Base-by-base conservation (phyloP, 2,113 vertebrate genomes). In the Polyodon spathula region DNA sequence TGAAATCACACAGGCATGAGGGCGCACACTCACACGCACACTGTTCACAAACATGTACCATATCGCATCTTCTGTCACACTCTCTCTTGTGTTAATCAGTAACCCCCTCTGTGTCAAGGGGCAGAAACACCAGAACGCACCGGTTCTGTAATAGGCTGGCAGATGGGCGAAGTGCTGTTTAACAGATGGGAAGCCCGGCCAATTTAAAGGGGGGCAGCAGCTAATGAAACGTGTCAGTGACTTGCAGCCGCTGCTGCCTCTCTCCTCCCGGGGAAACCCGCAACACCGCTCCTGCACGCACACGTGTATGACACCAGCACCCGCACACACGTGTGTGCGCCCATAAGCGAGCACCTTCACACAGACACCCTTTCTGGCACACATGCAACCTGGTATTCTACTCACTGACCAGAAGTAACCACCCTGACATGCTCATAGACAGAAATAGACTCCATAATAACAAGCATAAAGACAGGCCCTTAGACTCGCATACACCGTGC, bases 1-100 rank as follows among this genome's bases (percentile, higher is more conserved):
- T 10, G 42, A 10, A 43, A 10, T 15, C 11, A 7, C 42, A 40
- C 59, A 66, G n/a, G n/a, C n/a, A 43, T 39, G 58, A 57, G 54
- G 52, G 27, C 39, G 44, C 60, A 54, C 58, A 65, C 40, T 62
- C 71, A 57, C 43, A 65, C 40, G 62, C 71, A 57, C 43, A 54
- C 15, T 43, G 8, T 53, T 38, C 41, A 63, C 9, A 44, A 38
- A 46, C 51, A 68, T 43, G 61, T 2, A 40, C 62, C 48, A 8
- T 8, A 6, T 8, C 12, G 43, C n/a, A 44, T 17, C 37, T 14
- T n/a, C n/a, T n/a, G n/a, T n/a, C n/a, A n/a, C n/a, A n/a, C n/a
- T n/a, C n/a, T n/a, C n/a, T n/a, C n/a, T n/a, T n/a, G n/a, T n/a
- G n/a, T n/a, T n/a, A 14, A 2, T 37, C n/a, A 6, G 1, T 6